Percentiles rank a stretch among this genome's conserved stretches.
Conservation (phyloP, 1,140 invertebrate genomes). For the Apocrypta bakeri region DNA sequence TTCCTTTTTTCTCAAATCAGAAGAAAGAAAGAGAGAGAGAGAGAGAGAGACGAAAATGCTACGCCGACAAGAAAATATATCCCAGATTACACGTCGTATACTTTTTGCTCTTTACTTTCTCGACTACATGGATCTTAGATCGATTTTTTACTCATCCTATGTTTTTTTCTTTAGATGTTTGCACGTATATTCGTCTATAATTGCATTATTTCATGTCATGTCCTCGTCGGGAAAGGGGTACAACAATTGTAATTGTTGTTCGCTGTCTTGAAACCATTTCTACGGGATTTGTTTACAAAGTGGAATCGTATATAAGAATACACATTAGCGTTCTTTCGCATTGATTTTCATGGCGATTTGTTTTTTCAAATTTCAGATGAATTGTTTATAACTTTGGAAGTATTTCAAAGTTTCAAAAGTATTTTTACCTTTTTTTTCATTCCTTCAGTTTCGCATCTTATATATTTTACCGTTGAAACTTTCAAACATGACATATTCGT, state of each 20-base stretch:
- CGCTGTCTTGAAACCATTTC: too few species aligned
- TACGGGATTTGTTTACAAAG: too few species aligned
- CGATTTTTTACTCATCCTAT: conserved; percentile 5
- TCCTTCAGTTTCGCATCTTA: background rate
- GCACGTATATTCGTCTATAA: background rate
- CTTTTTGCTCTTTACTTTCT: conserved; percentile 4
- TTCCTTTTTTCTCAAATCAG: background rate
- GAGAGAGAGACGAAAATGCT: conserved; percentile 35
- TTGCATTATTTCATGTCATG: too few species aligned
- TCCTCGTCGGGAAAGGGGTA: too few species aligned
- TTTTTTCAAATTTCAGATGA: background rate
- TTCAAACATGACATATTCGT: background rate
- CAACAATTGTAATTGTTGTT: too few species aligned
- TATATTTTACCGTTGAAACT: background rate
- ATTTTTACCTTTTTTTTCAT: background rate
- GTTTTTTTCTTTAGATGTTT: background rate
- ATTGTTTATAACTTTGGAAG: background rate
- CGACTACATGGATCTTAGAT: background rate
- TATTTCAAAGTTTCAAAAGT: background rate
- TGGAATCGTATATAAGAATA: too few species aligned
- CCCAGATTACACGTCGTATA: background rate
- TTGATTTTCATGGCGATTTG: background rate
- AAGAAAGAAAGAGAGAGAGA: conserved; percentile 3
- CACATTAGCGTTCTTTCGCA: too few species aligned
- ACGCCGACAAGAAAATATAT: conserved; percentile 13